Base-by-base conservation (phyloP, 1,140 invertebrate species). In the Reticulitermes speratus region DNA sequence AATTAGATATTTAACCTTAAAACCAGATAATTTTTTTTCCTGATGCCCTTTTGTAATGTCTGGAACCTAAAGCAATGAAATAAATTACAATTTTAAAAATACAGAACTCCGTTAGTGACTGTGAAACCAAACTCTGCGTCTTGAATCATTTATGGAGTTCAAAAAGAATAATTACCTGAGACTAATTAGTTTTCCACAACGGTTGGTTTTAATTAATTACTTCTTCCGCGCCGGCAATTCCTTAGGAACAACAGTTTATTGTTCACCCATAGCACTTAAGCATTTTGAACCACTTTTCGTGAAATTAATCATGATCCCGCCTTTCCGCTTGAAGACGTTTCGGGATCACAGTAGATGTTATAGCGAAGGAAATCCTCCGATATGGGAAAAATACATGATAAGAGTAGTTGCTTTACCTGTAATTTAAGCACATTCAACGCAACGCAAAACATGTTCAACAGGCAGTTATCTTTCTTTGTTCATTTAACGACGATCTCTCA, bases 121-220 rank as follows among this genome's bases (percentile, higher is more conserved):
- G 9, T 30, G 8, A 75, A 6, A 12, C 16, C 3, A 55, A 21
- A 21, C 19, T 55, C 16, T 19, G n/a, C 14, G 9, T 75, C 16
- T n/a, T 14, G n/a, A n/a, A 55, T 19, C 25, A 75, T 5, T 1
- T 30, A 75, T 75, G 65, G 8, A n/a, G 65, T 25, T 30, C 59
- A 65, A 75, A 30, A 75, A 75, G 7, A 30, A 5, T 75, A 75
- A 75, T 75, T 75, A 75, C 25, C 65, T 75, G 65, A 30, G n/a
- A 75, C 8, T 75, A 75, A 75, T 75, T 75, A 75, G n/a, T 75
- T 75, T 75, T 75, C 65, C 65, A 30, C 25, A 75, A 30, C 65
- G 65, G n/a, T 75, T 75, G 65, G 8, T 75, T 75, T 75, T 75
- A 75, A 75, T 75, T n/a, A 75, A 75, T 75, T 75, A 30, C 25